phyloP scores from a whole-genome alignment of 2,888 invertebrate genomes.

The Eulithis prunata region DNA sequence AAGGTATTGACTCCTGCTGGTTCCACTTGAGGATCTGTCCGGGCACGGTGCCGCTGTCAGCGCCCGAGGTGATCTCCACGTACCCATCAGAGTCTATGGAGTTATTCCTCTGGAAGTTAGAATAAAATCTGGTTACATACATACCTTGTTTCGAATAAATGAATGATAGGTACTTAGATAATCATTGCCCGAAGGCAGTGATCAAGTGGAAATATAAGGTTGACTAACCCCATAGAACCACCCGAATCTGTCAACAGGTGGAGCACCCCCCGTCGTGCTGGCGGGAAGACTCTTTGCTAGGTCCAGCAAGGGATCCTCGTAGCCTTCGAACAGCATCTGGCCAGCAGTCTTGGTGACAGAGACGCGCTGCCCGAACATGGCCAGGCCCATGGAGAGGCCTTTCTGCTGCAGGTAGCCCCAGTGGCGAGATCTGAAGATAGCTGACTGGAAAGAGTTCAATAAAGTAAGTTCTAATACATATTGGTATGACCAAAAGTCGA shows the following conservation, averaged over 20 bases:
- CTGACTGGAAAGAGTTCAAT: slow-evolving; percentile 75
- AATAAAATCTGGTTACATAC: too few species aligned
- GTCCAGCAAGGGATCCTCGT: slow-evolving; percentile 89
- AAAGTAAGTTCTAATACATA: too few species aligned
- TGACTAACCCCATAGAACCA: slow-evolving; percentile 88
- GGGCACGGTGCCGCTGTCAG: slow-evolving; percentile 83
- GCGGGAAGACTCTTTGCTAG: slow-evolving; percentile 85
- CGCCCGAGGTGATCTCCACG: slow-evolving; percentile 91
- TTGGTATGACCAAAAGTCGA: too few species aligned
- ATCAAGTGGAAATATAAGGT: slow-evolving; percentile 41
- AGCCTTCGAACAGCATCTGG: slow-evolving; percentile 92
- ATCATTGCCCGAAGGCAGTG: too few species aligned
- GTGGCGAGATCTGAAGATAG: slow-evolving; percentile 83
- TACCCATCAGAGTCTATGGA: slow-evolving; percentile 89
- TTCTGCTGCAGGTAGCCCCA: slow-evolving; percentile 85
- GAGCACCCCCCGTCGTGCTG: slow-evolving; percentile 81
- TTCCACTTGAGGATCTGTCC: slow-evolving; percentile 91
- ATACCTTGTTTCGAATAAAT: too few species aligned
- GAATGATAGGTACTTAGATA: too few species aligned
- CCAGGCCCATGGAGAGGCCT: slow-evolving; percentile 85
- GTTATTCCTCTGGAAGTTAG: slow-evolving; percentile 88
- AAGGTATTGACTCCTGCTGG: slow-evolving; percentile 82
- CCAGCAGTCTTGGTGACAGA: slow-evolving; percentile 86
- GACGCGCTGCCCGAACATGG: slow-evolving; percentile 82
- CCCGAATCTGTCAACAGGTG: slow-evolving; percentile 91